These are phyloP conservation scores for Ranitomeya imitator DNA, from an alignment of 2,113 vertebrate genomes.

Conservation along the genomic window DNA sequence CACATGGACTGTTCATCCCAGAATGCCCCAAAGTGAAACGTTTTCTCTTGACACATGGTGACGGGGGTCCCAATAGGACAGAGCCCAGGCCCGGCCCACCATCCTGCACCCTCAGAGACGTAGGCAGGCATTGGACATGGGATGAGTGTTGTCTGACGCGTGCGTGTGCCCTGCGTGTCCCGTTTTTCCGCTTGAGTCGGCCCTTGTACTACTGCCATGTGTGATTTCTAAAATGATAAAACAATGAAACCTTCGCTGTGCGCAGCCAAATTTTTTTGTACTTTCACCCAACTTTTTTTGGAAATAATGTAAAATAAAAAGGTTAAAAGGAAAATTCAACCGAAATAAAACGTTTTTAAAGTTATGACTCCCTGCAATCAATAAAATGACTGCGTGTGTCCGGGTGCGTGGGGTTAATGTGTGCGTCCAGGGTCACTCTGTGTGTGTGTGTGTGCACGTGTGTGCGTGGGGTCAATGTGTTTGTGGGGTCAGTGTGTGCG, in stretches of 20 bases:
- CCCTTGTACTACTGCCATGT: constrained; percentile 69
- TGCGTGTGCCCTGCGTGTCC: constrained; percentile 72
- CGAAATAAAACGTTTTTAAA: constrained; percentile 73
- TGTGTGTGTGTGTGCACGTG: neutral
- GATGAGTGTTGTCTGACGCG: constrained; percentile 63
- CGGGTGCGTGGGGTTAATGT: neutral
- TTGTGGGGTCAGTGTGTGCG: too few relatives aligned
- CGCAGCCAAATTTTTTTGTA: constrained; percentile 88
- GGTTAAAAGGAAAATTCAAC: constrained; percentile 67
- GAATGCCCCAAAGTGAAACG: neutral
- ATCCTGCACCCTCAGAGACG: constrained; percentile 1
- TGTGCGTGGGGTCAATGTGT: neutral
- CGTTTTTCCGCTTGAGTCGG: constrained; percentile 68
- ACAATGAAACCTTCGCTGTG: constrained; percentile 81
- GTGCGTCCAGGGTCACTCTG: neutral
- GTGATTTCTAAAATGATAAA: constrained; percentile 83
- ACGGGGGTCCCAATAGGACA: neutral
- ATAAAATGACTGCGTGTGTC: neutral
- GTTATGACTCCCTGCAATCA: constrained; percentile 32
- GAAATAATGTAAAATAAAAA: constrained; percentile 75
- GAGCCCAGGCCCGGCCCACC: neutral
- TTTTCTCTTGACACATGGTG: constrained; percentile 9
- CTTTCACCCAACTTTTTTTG: constrained; percentile 85
- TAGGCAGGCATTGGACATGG: constrained; percentile 62
- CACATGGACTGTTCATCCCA: neutral